phyloP scores from a whole-genome alignment of 1,140 invertebrate genomes.

The Cyclargus thomasi region DNA sequence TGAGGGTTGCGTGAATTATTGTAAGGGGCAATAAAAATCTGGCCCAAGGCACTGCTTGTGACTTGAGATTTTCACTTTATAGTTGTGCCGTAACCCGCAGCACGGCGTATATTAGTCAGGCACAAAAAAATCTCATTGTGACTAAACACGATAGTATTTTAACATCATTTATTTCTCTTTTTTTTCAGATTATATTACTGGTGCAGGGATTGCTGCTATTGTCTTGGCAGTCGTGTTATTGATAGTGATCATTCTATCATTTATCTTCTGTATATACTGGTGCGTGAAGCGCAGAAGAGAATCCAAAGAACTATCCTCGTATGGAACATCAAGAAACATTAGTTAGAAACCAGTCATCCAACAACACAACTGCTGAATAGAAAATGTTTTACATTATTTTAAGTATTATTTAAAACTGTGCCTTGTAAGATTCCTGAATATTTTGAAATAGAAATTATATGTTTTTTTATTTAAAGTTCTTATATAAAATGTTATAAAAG shows the following conservation, averaged over 20 bases:
- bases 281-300: slow-evolving; percentile 70
- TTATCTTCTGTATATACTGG: slow-evolving; percentile 71
- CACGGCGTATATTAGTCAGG: no score
- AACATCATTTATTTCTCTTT: no score
- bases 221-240: slow-evolving; percentile 73
- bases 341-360: slow-evolving; percentile 22
- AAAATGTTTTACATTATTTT: neutral
- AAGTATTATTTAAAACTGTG: slow-evolving; percentile 12
- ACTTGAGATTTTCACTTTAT: no score
- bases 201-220: slow-evolving; percentile 75
- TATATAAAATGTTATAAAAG: slow-evolving; percentile 17
- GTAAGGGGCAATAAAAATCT: no score
- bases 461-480: slow-evolving; percentile 12
- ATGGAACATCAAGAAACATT: slow-evolving; percentile 45
- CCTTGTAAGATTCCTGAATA: neutral
- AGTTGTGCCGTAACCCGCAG: no score
- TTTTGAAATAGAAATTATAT: neutral
- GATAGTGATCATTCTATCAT: slow-evolving; percentile 68
- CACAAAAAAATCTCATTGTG: no score
- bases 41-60: no score
- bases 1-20: no score
- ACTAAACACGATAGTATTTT: no score
- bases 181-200: slow-evolving; percentile 61
- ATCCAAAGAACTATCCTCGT: slow-evolving; percentile 71
- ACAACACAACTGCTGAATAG: no score